Evolutionary conservation across 2,888 invertebrate species (phyloP).

Genomic region (Strigamia crassipes): DNA sequence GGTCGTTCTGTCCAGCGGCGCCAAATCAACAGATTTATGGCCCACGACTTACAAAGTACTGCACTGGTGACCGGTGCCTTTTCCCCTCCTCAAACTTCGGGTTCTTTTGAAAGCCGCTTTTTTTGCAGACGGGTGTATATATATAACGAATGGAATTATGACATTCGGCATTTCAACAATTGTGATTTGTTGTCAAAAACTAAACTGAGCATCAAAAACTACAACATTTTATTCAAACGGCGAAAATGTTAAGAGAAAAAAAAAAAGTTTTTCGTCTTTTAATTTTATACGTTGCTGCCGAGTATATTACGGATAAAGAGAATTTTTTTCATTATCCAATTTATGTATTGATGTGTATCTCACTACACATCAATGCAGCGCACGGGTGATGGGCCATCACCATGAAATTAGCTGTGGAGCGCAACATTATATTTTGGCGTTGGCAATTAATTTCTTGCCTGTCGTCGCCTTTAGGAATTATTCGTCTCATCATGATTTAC

Average conservation of each 20-base stretch:
- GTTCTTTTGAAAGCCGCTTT: conserved; percentile 31
- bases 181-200: conserved; percentile 24
- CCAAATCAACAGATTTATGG: conserved; percentile 35
- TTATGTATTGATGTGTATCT: neutral
- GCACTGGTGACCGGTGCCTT: conserved; percentile 22
- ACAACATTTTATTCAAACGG: neutral
- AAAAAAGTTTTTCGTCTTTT: neutral
- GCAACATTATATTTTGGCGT: conserved; percentile 27
- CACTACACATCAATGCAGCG: conserved; percentile 1
- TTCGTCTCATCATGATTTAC: conserved; percentile 43
- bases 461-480: conserved; percentile 33
- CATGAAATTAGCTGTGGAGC: neutral
- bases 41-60: conserved; percentile 34
- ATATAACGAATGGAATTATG: conserved; percentile 25
- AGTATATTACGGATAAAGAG: neutral
- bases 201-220: neutral
- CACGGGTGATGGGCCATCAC: conserved; percentile 20
- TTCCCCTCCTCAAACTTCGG: neutral
- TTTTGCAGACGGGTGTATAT: neutral
- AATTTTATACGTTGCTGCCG: neutral
- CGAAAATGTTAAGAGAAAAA: neutral
- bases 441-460: conserved; percentile 19
- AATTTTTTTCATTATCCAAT: neutral
- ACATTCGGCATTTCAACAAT: conserved; percentile 14
- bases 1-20: conserved; percentile 32